A percentile compares a stretch with the other conserved stretches of the same genome.
phyloP scores from a whole-genome alignment of 2,797 vertebrate species.

The Jordanella pulchra region DNA sequence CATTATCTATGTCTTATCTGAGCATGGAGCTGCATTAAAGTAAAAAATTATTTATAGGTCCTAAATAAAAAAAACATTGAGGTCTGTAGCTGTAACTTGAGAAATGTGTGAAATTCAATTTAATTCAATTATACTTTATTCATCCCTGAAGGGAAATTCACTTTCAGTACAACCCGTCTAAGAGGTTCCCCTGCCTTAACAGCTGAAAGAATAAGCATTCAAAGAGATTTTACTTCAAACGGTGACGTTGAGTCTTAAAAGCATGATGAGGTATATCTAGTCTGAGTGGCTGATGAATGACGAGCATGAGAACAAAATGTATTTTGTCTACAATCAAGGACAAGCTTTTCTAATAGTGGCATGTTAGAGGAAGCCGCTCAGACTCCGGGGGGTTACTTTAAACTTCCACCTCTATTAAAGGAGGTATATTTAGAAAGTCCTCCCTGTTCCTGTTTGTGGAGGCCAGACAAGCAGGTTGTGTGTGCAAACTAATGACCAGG shows the following conservation, averaged over 20 bases:
- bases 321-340: constrained; percentile 66
- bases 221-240: not conserved
- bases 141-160: too few relatives aligned
- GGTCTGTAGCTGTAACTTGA: not conserved
- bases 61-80: not conserved
- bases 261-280: not conserved
- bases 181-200: not conserved
- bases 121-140: too few relatives aligned
- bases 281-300: constrained; percentile 21
- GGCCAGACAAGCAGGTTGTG: not conserved
- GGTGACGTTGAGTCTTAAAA: not conserved
- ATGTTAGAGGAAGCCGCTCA: constrained; percentile 45
- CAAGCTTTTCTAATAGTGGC: constrained; percentile 58
- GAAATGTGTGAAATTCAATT: too few relatives aligned
- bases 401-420: constrained; percentile 19
- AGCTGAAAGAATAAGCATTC: not conserved
- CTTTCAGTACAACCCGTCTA: too few relatives aligned
- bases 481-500: not conserved
- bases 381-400: constrained; percentile 42
- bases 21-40: not conserved
- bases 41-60: too few relatives aligned
- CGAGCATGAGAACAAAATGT: constrained; percentile 33
- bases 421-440: constrained; percentile 45
- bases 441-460: not conserved
- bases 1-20: not conserved